phyloP scores from a whole-genome alignment of 2,113 vertebrate genomes.

The Parus major region DNA sequence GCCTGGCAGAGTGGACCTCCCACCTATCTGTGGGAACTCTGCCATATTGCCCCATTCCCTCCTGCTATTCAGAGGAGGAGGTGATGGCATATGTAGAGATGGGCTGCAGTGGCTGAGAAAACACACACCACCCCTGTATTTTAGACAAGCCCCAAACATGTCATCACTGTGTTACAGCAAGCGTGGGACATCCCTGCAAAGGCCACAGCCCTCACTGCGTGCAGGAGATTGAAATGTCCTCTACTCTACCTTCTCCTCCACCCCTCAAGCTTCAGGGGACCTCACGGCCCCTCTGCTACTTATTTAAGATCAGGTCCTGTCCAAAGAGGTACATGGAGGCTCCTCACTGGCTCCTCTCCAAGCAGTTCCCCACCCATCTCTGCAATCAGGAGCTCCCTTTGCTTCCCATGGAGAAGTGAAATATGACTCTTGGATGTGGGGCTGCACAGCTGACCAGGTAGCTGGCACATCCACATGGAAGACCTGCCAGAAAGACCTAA shows the following conservation, averaged over 20 bases:
- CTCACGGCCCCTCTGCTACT: not conserved
- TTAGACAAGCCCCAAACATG: not conserved
- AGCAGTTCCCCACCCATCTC: not conserved
- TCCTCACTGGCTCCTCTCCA: not conserved
- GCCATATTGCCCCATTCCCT: not conserved
- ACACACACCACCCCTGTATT: not conserved
- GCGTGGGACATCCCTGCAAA: not conserved
- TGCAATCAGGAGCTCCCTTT: not conserved
- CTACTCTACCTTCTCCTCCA: not conserved
- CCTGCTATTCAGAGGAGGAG: not conserved
- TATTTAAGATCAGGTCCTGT: not conserved
- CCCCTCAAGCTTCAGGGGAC: not conserved
- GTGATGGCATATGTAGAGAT: rapidly evolving
- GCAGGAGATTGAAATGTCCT: not conserved
- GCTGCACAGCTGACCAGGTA: not conserved
- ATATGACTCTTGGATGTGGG: not conserved
- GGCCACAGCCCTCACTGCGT: not conserved
- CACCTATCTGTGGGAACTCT: not conserved
- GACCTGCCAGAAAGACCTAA: not conserved
- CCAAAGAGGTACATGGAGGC: not conserved
- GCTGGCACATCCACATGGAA: not conserved
- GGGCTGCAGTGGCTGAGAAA: not conserved
- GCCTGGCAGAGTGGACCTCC: not conserved
- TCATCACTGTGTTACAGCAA: rapidly evolving
- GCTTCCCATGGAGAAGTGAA: not conserved